Evolutionary conservation across 2,797 vertebrate genomes (phyloP), one percentile per base, ranked within the genome.

Genomic region (Onychomys arenicola): DNA sequence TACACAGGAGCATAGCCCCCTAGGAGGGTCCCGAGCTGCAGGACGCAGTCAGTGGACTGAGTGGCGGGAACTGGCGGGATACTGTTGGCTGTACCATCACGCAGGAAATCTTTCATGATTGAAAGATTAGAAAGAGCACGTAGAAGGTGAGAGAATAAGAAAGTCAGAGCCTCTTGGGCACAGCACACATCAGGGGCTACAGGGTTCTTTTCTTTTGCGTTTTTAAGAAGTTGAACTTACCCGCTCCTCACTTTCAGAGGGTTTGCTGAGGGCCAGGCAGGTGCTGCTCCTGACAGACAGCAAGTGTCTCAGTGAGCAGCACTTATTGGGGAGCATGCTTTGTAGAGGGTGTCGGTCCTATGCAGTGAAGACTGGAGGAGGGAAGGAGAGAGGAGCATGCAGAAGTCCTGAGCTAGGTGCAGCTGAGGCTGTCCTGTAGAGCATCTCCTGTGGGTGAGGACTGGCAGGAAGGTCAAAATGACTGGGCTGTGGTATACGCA

Each of bases 71-170:
- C 78, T 83, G 52, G 59, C 65, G 89, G 83, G 61, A 6, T 49
- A 1, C 29, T 85, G 32, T 71, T 81, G 4, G 10, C 49, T 86
- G 46, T 65, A 73, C 71, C 87, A 85, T 37, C n/a, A 21, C 87
- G 77, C 67, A 89, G 95, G 52, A 91, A 69, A 78, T 87, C 91
- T 89, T 89, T n/a, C 43, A 23, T 25, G 43, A 49, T 57, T 93
- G 71, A 84, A 63, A 76, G 61, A 13, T 61, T 91, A 61, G 65
- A 83, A 49, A 49, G 29, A 84, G 43, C 73, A 27, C 23, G 25
- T 37, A 80, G 57, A 92, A 46, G 75, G 27, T 4, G 4, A 78
- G 46, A 88, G 87, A 88, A 6, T 55, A 78, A 80, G 57, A 77
- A 61, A 91, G 75, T n/a, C 69, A 63, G 75, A 84, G 11, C 65